Percentiles rank a stretch among this genome's conserved stretches.
These are phyloP conservation scores for Etheostoma cragini DNA, from an alignment of 2,113 vertebrate species.

Conservation along the genomic window DNA sequence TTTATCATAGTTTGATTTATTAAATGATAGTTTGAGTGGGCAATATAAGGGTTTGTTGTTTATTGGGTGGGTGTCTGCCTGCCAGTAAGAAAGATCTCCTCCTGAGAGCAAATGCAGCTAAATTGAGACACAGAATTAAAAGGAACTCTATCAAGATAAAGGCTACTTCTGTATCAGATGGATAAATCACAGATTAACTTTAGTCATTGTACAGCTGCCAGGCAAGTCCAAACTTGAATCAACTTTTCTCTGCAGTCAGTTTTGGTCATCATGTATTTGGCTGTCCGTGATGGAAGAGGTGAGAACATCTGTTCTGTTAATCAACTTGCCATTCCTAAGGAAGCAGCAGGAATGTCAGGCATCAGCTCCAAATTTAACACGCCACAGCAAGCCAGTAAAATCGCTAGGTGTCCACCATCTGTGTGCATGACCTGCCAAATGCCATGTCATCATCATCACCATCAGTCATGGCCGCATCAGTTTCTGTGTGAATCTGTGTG, in stretches of 20 bases:
- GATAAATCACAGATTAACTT: constrained; percentile 21
- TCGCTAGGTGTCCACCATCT: constrained; percentile 81
- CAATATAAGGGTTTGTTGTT: constrained; percentile 46
- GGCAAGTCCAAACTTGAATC: constrained; percentile 50
- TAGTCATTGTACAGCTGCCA: constrained; percentile 43
- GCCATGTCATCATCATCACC: constrained; percentile 74
- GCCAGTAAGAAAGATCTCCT: constrained; percentile 38
- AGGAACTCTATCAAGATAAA: constrained; percentile 47
- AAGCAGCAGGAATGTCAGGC: constrained; percentile 63
- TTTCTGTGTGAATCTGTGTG: constrained; percentile 21
- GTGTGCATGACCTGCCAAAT: constrained; percentile 81
- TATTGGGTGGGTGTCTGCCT: constrained; percentile 51
- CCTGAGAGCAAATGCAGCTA: constrained; percentile 44
- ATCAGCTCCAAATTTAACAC: constrained; percentile 61
- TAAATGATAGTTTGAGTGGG: constrained; percentile 41
- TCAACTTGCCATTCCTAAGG: constrained; percentile 65
- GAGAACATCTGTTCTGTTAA: constrained; percentile 72
- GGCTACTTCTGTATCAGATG: not conserved
- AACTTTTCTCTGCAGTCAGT: constrained; percentile 46
- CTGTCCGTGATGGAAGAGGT: constrained; percentile 65
- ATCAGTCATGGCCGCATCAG: constrained; percentile 70
- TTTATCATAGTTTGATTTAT: constrained; percentile 56
- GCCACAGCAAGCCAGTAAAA: constrained; percentile 61
- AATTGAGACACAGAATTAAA: constrained; percentile 58
- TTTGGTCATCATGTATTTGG: constrained; percentile 21